Percentiles rank a stretch among this genome's conserved stretches.
These are phyloP conservation scores for Calliphora vicina DNA, from an alignment of 1,140 invertebrate genomes.

Conservation along the genomic window DNA sequence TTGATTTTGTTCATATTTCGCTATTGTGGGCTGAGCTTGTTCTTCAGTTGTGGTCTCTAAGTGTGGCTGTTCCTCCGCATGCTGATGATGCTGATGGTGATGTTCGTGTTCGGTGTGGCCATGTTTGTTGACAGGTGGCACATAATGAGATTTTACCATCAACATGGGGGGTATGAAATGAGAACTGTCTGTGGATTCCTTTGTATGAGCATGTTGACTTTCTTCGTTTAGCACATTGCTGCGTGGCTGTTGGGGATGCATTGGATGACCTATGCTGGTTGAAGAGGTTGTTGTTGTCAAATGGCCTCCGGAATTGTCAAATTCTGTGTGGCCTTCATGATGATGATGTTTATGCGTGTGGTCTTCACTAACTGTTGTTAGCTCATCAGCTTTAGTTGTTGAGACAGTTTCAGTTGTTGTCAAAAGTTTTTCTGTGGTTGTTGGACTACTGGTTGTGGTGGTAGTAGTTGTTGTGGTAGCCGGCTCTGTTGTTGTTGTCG, in stretches of 20 bases:
- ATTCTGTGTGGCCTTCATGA: neutral
- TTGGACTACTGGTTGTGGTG: neutral
- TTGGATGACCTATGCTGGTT: slow-evolving; percentile 48
- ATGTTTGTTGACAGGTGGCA: slow-evolving; percentile 52
- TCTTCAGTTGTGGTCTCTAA: neutral
- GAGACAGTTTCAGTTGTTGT: neutral
- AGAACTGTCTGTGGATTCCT: slow-evolving; percentile 56
- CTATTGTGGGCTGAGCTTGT: neutral
- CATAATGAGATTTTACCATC: slow-evolving; percentile 60
- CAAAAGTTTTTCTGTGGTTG: slow-evolving; percentile 21
- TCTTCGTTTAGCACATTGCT: slow-evolving; percentile 38
- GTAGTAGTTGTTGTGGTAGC: neutral
- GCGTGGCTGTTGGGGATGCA: slow-evolving; percentile 44
- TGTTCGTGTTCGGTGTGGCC: slow-evolving; percentile 40
- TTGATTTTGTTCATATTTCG: slow-evolving; percentile 5
- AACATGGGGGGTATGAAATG: slow-evolving; percentile 63
- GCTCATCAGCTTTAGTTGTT: neutral
- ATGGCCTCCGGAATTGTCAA: neutral
- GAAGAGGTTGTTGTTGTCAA: slow-evolving; percentile 7
- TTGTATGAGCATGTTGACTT: slow-evolving; percentile 44
- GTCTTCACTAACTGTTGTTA: neutral
- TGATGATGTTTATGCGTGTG: neutral
- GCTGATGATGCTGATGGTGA: slow-evolving; percentile 37
- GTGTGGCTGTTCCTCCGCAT: neutral
- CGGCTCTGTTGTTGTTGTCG: slow-evolving; percentile 17